Conservation (phyloP, 2,113 vertebrate genomes). For the Ammodytes dubius region DNA sequence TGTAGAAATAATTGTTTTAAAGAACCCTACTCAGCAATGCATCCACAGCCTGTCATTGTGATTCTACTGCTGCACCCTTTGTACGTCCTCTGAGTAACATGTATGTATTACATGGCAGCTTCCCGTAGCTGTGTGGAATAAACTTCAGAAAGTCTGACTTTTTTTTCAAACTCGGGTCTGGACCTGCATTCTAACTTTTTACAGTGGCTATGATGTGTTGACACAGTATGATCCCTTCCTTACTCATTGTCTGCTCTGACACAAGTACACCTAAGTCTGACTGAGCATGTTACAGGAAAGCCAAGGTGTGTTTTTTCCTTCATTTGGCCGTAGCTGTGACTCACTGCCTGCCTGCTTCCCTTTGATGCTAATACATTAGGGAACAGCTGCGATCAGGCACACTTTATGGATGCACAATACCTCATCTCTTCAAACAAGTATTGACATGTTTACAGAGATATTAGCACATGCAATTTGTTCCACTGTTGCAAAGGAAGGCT, state of each 20-base stretch:
- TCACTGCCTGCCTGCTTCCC: conserved; percentile 20
- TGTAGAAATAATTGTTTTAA: neutral
- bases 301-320: neutral
- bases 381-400: conserved; percentile 48
- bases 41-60: no score
- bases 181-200: no score
- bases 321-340: conserved; percentile 33
- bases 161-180: no score
- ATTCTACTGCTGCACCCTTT: no score
- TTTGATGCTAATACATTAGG: neutral
- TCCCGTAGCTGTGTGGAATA: neutral
- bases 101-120: no score
- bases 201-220: no score
- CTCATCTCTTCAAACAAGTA: conserved; percentile 15
- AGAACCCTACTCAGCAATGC: no score
- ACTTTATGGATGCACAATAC: neutral
- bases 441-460: conserved; percentile 23
- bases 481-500: neutral
- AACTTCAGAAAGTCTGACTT: no score
- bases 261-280: no score
- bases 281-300: no score
- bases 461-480: neutral
- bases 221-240: no score
- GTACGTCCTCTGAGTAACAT: no score
- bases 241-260: neutral